A percentile compares a stretch with the other conserved stretches of the same genome.
phyloP scores from a whole-genome alignment of 2,797 vertebrate genomes.

The Simalia tracyae region DNA sequence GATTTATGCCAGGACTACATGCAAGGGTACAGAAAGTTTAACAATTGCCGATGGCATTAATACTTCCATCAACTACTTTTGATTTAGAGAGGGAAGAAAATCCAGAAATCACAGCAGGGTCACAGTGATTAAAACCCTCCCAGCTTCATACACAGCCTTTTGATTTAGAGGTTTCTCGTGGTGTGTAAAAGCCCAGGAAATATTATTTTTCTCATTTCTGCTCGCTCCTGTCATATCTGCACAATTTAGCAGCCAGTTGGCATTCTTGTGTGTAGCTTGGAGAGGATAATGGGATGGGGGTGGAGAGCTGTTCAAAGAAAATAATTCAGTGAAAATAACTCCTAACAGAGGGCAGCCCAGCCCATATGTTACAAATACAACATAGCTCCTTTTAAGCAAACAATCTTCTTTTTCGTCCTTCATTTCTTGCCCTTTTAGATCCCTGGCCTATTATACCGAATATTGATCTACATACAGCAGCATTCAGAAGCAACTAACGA shows the following conservation, averaged over 20 bases:
- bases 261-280: neutral
- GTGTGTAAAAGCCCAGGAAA: neutral
- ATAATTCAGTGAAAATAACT: neutral
- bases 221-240: neutral
- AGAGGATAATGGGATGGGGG: neutral
- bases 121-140: neutral
- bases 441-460: neutral
- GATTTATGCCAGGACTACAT: neutral
- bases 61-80: neutral
- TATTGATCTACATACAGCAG: neutral
- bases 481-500: constrained; percentile 22
- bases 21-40: constrained; percentile 1
- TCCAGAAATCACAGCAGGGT: constrained; percentile 5
- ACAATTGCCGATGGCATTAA: neutral
- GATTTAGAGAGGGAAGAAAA: neutral
- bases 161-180: constrained; percentile 16
- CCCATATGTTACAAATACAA: neutral
- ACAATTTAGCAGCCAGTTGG: neutral
- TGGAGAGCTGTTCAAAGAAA: neutral
- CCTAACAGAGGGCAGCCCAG: neutral
- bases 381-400: neutral
- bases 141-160: neutral
- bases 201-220: neutral
- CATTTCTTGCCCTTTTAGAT: constrained; percentile 8
- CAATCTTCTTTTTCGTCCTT: neutral